These are phyloP conservation scores for Anisognathus igniventris DNA, from an alignment of 2,797 vertebrate species.

Conservation along the genomic window DNA sequence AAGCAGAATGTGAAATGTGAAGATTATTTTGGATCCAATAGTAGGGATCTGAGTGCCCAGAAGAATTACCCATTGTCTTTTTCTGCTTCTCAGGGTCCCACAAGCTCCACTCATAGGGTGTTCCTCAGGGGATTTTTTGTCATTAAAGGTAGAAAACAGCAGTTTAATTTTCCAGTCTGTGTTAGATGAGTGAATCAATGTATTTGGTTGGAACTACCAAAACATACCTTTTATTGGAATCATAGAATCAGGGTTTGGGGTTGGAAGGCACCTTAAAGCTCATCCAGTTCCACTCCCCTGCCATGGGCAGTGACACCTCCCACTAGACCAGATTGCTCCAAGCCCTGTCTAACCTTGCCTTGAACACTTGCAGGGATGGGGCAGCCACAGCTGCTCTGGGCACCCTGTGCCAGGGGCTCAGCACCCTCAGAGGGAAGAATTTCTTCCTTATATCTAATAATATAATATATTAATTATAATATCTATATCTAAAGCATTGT, in stretches of 20 bases:
- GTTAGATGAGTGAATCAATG: neutral
- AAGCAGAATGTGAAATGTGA: neutral
- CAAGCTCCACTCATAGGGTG: neutral
- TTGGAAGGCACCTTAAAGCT: neutral
- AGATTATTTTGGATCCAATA: neutral
- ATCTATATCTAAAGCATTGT: neutral
- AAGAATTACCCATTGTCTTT: neutral
- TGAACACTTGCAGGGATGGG: neutral
- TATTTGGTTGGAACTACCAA: neutral
- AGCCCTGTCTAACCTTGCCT: neutral
- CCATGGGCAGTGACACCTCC: neutral
- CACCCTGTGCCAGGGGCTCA: fast-evolving
- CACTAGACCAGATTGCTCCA: fast-evolving
- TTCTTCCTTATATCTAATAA: neutral
- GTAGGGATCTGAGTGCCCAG: neutral
- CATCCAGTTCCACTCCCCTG: neutral
- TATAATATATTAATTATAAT: neutral
- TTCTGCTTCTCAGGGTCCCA: neutral
- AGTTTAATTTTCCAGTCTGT: neutral
- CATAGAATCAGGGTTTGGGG: neutral
- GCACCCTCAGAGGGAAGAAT: neutral
- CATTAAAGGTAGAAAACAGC: neutral
- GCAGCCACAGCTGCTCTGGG: neutral
- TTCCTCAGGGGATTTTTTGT: neutral
- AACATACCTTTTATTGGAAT: neutral